These are phyloP conservation scores for Euclidia mi DNA, from an alignment of 2,888 invertebrate genomes.

Conservation along the genomic window DNA sequence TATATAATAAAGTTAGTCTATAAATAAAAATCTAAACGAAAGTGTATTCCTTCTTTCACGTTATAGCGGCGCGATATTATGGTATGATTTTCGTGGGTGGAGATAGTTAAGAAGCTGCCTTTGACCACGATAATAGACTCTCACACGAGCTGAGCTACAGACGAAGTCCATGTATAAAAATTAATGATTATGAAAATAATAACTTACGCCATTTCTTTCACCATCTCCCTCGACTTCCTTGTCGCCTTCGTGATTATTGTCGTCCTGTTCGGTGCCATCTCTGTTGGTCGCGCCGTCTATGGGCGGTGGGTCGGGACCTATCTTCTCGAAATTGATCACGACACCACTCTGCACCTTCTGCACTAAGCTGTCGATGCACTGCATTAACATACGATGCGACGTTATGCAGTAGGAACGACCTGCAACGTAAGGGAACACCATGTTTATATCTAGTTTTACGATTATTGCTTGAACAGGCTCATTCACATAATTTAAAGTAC, in stretches of 20 bases:
- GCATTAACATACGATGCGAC: conserved; percentile 98
- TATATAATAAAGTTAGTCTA: too few species aligned
- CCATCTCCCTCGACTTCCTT: conserved; percentile 85
- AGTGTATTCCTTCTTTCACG: too few species aligned
- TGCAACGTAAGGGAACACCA: conserved; percentile 65
- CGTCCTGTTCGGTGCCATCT: conserved; percentile 87
- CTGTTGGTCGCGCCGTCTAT: conserved; percentile 87
- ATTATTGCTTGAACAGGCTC: too few species aligned
- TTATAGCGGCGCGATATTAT: too few species aligned
- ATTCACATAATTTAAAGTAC: too few species aligned
- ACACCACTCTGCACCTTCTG: conserved; percentile 99
- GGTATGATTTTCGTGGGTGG: too few species aligned
- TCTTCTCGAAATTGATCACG: conserved; percentile 99
- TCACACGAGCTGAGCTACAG: too few species aligned
- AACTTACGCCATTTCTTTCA: conserved; percentile 87
- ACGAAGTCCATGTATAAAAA: too few species aligned
- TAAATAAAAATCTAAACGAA: too few species aligned
- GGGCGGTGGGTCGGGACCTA: conserved; percentile 96
- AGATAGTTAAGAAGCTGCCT: too few species aligned
- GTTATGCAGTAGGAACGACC: conserved; percentile 98
- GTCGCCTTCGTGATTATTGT: conserved; percentile 77
- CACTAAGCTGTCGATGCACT: conserved; percentile 98
- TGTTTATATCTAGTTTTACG: neutral
- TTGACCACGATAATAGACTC: too few species aligned
- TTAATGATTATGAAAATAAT: too few species aligned